These are phyloP conservation scores for Palythoa heliodiscus DNA, from an alignment of 92 coral and sea anemone species.

Conservation along the genomic window DNA sequence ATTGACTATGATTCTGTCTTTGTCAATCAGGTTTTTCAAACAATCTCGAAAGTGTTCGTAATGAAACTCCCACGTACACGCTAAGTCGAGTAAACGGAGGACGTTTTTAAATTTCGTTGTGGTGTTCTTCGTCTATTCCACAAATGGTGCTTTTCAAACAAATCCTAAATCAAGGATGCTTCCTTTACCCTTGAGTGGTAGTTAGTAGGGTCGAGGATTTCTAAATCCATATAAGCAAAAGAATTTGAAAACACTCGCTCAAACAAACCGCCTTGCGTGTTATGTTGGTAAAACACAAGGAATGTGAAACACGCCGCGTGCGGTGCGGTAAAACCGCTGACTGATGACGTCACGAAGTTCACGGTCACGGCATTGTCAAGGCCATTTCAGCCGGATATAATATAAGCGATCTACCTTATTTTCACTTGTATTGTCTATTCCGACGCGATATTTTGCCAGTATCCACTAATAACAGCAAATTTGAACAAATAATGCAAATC, in stretches of 20 bases:
- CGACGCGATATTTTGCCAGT: not conserved
- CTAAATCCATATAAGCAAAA: not conserved
- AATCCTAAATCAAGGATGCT: not conserved
- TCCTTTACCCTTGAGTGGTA: not conserved
- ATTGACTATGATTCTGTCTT: not conserved
- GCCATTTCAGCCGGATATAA: slow-evolving; percentile 12
- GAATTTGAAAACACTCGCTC: slow-evolving; percentile 21
- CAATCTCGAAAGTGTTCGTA: slow-evolving; percentile 11
- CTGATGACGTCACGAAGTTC: slow-evolving; percentile 30
- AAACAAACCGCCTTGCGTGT: slow-evolving; percentile 35
- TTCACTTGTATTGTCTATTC: slow-evolving; percentile 3
- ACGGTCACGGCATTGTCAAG: slow-evolving; percentile 43
- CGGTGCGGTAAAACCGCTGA: slow-evolving; percentile 49
- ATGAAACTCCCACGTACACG: slow-evolving; percentile 32
- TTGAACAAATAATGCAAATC: not conserved
- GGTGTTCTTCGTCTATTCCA: not conserved
- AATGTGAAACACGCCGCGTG: slow-evolving; percentile 56
- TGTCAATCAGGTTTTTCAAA: slow-evolving; percentile 11
- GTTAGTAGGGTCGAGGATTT: not conserved
- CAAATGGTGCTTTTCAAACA: not conserved
- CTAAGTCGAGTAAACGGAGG: slow-evolving; percentile 1
- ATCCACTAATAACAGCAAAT: not conserved
- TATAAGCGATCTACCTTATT: not conserved
- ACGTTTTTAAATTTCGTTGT: not conserved
- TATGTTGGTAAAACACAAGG: slow-evolving; percentile 13